phyloP scores from a whole-genome alignment of 2,797 vertebrate genomes.

The Sylvilagus floridanus region DNA sequence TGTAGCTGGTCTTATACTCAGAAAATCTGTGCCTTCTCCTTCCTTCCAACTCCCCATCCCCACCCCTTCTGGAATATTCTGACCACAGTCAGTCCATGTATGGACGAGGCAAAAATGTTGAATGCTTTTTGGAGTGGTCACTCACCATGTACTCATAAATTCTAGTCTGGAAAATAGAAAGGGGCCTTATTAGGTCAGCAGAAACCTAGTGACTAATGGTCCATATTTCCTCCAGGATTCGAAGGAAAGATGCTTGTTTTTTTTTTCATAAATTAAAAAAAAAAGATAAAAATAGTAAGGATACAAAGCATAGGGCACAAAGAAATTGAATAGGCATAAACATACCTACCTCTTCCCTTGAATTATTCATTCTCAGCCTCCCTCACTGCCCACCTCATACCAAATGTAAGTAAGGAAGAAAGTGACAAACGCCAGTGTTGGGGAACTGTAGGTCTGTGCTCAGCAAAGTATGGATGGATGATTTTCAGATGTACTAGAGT shows the following conservation, averaged over 20 bases:
- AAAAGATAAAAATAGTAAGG: neutral
- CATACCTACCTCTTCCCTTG: neutral
- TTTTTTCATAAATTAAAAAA: slow-evolving; percentile 4
- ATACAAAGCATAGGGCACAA: neutral
- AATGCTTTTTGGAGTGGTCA: neutral
- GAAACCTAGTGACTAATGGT: neutral
- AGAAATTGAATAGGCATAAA: neutral
- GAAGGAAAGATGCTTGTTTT: neutral
- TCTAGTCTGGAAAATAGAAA: neutral
- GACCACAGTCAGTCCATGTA: neutral
- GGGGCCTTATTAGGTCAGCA: neutral
- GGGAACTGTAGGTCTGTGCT: neutral
- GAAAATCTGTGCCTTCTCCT: neutral
- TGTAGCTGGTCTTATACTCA: neutral
- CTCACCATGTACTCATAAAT: neutral
- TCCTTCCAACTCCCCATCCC: neutral
- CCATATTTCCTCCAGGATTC: neutral
- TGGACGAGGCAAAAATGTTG: neutral
- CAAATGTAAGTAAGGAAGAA: neutral
- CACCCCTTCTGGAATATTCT: slow-evolving; percentile 35
- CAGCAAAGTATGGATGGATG: neutral
- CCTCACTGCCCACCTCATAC: neutral
- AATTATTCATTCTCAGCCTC: neutral
- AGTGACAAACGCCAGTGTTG: neutral
- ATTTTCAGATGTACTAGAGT: neutral